These are phyloP conservation scores for Chaetops frenatus DNA, from an alignment of 2,113 vertebrate genomes.

Conservation along the genomic window DNA sequence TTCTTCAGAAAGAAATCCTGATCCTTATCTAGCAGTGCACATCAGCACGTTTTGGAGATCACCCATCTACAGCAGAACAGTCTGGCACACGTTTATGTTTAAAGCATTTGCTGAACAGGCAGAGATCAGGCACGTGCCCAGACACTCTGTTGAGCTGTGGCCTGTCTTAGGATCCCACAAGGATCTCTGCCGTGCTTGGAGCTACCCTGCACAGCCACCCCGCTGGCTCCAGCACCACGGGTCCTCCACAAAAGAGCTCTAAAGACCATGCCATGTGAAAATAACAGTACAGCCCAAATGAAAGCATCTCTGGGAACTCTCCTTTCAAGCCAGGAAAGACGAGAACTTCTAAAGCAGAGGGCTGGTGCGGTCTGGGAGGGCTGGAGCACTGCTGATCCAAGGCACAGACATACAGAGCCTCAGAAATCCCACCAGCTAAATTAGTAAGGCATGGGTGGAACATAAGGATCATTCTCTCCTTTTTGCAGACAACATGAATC, in stretches of 20 bases:
- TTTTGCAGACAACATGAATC: neutral
- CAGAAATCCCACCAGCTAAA: neutral
- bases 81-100: neutral
- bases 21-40: neutral
- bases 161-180: neutral
- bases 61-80: neutral
- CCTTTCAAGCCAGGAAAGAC: neutral
- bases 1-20: neutral
- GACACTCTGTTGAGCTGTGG: neutral
- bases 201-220: neutral
- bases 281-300: neutral
- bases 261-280: neutral
- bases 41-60: constrained; percentile 3
- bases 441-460: neutral
- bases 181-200: neutral
- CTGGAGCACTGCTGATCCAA: neutral
- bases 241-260: neutral
- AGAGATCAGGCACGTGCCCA: neutral
- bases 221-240: accelerated
- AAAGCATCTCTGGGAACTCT: neutral
- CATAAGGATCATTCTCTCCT: neutral
- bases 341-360: neutral
- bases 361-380: neutral
- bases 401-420: neutral
- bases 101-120: neutral